These are phyloP conservation scores for Rhyzopertha dominica DNA, from an alignment of 1,140 invertebrate genomes.

Conservation along the genomic window DNA sequence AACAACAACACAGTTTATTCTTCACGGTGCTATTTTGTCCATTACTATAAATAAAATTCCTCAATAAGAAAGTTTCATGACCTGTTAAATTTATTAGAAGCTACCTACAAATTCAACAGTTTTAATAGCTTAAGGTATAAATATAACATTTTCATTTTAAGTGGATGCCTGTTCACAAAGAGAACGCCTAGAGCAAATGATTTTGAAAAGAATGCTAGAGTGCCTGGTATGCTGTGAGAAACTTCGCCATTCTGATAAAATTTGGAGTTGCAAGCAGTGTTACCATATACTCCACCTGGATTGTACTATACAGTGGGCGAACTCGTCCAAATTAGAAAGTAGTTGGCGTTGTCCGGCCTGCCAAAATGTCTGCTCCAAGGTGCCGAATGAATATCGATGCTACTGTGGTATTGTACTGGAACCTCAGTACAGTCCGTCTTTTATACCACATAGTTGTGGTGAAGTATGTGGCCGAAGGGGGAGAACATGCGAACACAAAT, in stretches of 20 bases:
- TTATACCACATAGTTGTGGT: conserved; percentile 84
- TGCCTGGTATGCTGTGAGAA: conserved; percentile 90
- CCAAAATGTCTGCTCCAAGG: conserved; percentile 63
- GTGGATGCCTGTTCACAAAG: conserved; percentile 55
- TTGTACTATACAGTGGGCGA: conserved; percentile 89
- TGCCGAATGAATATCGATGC: conserved; percentile 73
- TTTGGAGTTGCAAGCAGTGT: conserved; percentile 89
- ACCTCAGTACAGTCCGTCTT: conserved; percentile 68
- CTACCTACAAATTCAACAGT: too few relatives aligned
- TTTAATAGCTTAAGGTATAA: too few relatives aligned
- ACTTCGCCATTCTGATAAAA: conserved; percentile 68
- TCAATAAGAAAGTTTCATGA: too few relatives aligned
- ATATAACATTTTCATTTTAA: too few relatives aligned
- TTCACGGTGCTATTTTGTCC: too few relatives aligned
- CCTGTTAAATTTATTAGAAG: too few relatives aligned
- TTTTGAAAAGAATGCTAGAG: conserved; percentile 73
- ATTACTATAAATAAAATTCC: too few relatives aligned
- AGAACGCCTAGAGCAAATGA: conserved; percentile 74
- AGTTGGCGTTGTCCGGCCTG: conserved; percentile 93
- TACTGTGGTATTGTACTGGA: conserved; percentile 74
- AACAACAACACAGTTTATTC: too few relatives aligned
- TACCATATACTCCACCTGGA: conserved; percentile 86
- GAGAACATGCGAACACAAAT: conserved; percentile 72
- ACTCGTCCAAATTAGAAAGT: conserved; percentile 66
- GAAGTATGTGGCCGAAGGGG: conserved; percentile 68